Evolutionary conservation across 2,113 vertebrate genomes (phyloP).

Genomic region (Empidonax traillii): DNA sequence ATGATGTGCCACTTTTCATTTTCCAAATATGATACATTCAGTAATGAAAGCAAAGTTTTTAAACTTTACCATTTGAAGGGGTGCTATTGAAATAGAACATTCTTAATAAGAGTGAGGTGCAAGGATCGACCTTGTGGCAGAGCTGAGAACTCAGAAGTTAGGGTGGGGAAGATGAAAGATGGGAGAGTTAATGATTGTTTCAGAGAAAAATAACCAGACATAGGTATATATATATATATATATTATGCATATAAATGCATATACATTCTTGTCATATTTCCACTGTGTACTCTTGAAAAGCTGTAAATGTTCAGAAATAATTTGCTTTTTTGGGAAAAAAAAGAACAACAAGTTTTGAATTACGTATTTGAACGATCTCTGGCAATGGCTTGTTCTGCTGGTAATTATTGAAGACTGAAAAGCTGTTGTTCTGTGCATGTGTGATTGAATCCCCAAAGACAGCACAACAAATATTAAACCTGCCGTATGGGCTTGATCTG

Average conservation of each 20-base stretch:
- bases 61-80: background rate
- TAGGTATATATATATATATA: background rate
- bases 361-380: background rate
- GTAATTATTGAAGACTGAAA: background rate
- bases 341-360: background rate
- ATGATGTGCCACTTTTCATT: background rate
- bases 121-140: background rate
- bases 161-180: background rate
- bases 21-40: background rate
- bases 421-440: background rate
- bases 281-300: background rate
- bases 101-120: background rate
- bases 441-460: background rate
- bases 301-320: background rate
- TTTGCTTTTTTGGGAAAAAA: background rate
- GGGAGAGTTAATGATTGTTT: background rate
- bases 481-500: slow-evolving; percentile 22
- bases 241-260: rapidly evolving
- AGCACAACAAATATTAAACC: slow-evolving; percentile 3
- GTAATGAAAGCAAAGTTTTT: background rate
- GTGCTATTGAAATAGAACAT: background rate
- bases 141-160: background rate
- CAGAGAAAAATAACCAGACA: background rate
- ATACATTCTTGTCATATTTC: background rate
- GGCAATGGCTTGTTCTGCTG: background rate